Evolutionary conservation across 1,140 invertebrate genomes (phyloP), one percentile per base, ranked within the genome.

Genomic region (Venustaconcha ellipsiformis): DNA sequence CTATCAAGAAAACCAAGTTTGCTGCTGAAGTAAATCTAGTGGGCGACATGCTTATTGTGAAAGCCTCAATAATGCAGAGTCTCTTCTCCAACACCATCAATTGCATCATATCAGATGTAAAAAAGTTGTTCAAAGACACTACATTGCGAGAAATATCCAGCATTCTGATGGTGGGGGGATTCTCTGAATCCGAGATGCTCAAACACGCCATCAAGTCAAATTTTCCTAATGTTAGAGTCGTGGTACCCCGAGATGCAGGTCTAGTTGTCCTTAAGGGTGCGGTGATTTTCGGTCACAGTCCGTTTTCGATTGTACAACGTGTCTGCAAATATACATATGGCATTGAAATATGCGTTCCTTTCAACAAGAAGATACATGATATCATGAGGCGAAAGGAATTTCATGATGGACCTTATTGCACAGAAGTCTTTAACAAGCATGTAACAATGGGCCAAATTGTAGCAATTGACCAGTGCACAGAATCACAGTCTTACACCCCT

Each of bases 101-200:
- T 11, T 63, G 63, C 48, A 48, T 30, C 14, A 17, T 63, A 23
- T 14, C 48, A 1, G 59, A 62, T 63, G 56, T 70, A 2, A 56
- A 70, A 55, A 3, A 3, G 2, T 14, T 70, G 58, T 14, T 70
- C 17, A 0, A 58, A 0, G 59, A 70, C 12, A 18, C 8, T n/a
- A 20, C 56, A 48, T 14, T 48, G 3, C 26, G 15, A 63, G 26
- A n/a, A 12, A 63, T 59, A 18, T 48, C 14, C 17, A 15, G 30
- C 12, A 59, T 70, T 63, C n/a, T 70, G 57, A 70, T 70, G 69
- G 69, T 70, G n/a, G 69, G 69, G 23, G 69, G 69, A 11, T 70
- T 57, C 26, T 70, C 30, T 6, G 69, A 70, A 4, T 70, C 69
- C 15, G 20, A 57, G 11, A 70, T 70, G 69, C 20, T 70, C n/a